phyloP scores from a whole-genome alignment of 1,140 invertebrate genomes.

The Orussus abietinus region DNA sequence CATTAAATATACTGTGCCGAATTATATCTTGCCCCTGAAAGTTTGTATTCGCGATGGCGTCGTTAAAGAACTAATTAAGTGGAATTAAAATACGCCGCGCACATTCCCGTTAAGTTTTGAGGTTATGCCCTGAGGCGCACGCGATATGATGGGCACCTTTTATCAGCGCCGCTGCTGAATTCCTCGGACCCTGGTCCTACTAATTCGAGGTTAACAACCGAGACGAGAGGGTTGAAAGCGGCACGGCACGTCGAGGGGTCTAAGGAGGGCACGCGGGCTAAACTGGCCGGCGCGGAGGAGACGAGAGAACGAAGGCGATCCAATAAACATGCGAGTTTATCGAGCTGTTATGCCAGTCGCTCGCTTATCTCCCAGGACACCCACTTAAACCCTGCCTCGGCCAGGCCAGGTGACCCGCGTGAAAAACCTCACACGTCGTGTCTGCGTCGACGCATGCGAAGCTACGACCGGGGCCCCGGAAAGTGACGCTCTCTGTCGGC shows the following conservation, averaged over 20 bases:
- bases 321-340: conserved; percentile 49
- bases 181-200: conserved; percentile 6
- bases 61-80: too few relatives aligned
- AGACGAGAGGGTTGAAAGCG: conserved; percentile 24
- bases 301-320: conserved; percentile 27
- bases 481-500: background rate
- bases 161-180: conserved; percentile 25
- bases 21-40: too few relatives aligned
- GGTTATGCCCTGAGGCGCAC: too few relatives aligned
- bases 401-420: conserved; percentile 30
- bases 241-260: too few relatives aligned
- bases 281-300: conserved; percentile 12
- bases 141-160: conserved; percentile 18
- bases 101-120: too few relatives aligned
- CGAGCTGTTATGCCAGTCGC: conserved; percentile 43
- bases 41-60: too few relatives aligned
- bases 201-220: conserved; percentile 33
- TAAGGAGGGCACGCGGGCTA: conserved; percentile 12
- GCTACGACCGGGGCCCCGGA: too few relatives aligned
- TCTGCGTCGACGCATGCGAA: background rate
- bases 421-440: conserved; percentile 46
- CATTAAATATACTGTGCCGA: too few relatives aligned
- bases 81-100: too few relatives aligned
- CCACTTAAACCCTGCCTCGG: conserved; percentile 41
- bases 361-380: conserved; percentile 46